phyloP scores from a whole-genome alignment of 2,113 vertebrate species.

The Sitta europaea region DNA sequence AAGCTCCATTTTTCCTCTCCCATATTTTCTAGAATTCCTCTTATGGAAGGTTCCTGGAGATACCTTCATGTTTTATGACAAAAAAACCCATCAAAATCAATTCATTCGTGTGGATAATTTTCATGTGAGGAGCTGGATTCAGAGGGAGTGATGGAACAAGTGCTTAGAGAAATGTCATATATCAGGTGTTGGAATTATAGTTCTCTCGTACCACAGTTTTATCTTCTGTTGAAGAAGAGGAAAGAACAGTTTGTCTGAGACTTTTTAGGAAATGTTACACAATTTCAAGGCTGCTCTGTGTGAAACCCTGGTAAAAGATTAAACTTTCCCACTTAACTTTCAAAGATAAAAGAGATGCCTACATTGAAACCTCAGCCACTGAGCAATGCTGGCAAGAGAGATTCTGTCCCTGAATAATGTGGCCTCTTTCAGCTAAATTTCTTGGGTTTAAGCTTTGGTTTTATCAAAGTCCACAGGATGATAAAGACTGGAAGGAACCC shows the following conservation, averaged over 20 bases:
- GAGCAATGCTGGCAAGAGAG: background rate
- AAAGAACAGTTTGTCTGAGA: background rate
- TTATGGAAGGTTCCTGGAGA: background rate
- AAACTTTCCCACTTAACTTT: background rate
- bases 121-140: background rate
- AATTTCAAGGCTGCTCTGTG: background rate
- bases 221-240: background rate
- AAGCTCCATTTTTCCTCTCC: background rate
- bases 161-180: background rate
- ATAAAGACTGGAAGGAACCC: background rate
- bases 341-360: background rate
- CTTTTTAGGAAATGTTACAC: background rate
- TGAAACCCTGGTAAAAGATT: background rate
- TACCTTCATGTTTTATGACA: background rate
- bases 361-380: background rate
- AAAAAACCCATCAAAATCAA: background rate
- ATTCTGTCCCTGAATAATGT: background rate
- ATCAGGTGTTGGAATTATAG: background rate
- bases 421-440: background rate
- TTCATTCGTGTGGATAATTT: background rate
- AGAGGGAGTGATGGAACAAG: background rate
- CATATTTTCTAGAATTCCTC: background rate
- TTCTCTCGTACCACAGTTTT: background rate
- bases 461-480: background rate
- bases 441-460: background rate